phyloP scores from a whole-genome alignment of 2,797 vertebrate genomes.

The Sciurus carolinensis region DNA sequence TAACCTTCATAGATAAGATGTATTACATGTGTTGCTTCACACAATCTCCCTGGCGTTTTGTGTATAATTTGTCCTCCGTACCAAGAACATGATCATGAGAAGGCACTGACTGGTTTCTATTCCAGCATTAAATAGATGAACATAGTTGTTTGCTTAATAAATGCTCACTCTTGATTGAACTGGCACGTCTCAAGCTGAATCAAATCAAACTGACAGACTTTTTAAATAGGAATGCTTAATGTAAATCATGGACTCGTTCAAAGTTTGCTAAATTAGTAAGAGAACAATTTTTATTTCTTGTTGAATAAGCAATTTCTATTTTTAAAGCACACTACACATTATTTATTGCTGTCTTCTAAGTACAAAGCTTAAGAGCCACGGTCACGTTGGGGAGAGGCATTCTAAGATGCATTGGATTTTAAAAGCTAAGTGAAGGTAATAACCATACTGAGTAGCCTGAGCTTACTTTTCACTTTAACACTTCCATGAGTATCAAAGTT shows the following conservation, averaged over 20 bases:
- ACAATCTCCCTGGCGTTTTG: not conserved
- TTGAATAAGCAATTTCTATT: not conserved
- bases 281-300: not conserved
- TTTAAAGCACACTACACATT: not conserved
- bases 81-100: not conserved
- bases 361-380: slow-evolving; percentile 35
- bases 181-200: not conserved
- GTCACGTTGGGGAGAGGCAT: not conserved
- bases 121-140: not conserved
- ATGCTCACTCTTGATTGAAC: not conserved
- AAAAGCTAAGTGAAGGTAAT: accelerated
- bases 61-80: not conserved
- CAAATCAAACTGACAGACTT: not conserved
- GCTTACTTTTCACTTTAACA: not conserved
- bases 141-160: not conserved
- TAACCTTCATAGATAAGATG: not conserved
- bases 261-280: not conserved
- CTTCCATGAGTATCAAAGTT: slow-evolving; percentile 18
- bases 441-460: not conserved
- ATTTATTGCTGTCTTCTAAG: slow-evolving; percentile 10
- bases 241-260: not conserved
- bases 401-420: not conserved
- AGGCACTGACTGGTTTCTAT: not conserved
- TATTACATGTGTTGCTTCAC: not conserved
- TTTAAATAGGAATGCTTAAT: not conserved